Base-by-base conservation (phyloP, 2,888 invertebrate genomes). In the Serrognathus titanus region DNA sequence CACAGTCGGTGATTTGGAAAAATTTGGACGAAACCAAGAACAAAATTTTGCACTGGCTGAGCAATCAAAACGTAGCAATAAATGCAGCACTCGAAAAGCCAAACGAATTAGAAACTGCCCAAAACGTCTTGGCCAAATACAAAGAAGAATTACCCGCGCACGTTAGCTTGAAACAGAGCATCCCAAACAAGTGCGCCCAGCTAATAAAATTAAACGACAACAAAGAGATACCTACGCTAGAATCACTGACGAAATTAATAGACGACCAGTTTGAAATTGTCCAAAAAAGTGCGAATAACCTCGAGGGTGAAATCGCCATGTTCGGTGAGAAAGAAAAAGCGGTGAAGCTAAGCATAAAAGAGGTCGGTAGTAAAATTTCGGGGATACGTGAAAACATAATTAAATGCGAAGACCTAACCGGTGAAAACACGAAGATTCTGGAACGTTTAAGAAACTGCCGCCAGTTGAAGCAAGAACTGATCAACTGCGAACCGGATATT, bases 1-100 rank as follows among this genome's bases (percentile, higher is more conserved):
- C 92, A 0, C 94, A 96, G 76, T 82, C 89, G 0, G 88, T 92
- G n/a, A 89, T 95, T 51, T 96, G 95, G 94, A 89, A 92, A 68
- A 94, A 95, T 74, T 89, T 97, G 37, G 90, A 93, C 65, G 91
- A 92, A 57, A 86, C 88, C 0, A 92, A 92, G 71, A 88, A 89
- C 61, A 92, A 92, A 72, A 80, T 96, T 2, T 78, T 89, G 0
- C 84, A 86, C 16, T 97, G 97, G 97, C 73, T 95, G 5, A 85
- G 85, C 57, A 89, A 91, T 71, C 94, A 91, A 16, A 90, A 90
- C 55, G 86, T 88, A 65, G 85, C 85, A 37, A 79, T 97, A 3
- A 85, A 86, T 46, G 86, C 87, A 64, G 89, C 92, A 24, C 84
- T 87, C 51, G 87, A 89, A 60, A 88, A 89, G 72, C 84, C 87